Conservation (phyloP, 2,797 vertebrate genomes). For the Thunnus albacares region DNA sequence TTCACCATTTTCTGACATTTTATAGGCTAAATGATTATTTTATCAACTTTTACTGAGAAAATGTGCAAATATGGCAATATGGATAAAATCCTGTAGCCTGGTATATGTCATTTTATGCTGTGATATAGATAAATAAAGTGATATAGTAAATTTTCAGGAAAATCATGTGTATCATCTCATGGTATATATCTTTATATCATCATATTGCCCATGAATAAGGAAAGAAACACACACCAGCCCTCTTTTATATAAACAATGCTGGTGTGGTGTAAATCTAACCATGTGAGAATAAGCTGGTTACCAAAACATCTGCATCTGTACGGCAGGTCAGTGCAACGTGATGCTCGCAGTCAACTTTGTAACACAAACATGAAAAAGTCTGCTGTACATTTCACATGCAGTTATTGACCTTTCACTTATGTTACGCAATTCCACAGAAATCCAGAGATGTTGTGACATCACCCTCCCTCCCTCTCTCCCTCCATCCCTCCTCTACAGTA, state of each 20-base stretch:
- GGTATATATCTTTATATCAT: neutral
- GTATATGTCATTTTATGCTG: neutral
- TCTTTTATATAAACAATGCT: neutral
- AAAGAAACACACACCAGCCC: neutral
- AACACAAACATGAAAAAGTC: neutral
- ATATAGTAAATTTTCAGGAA: too few species aligned
- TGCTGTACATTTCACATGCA: neutral
- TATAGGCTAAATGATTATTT: too few species aligned
- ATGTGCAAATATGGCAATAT: too few species aligned
- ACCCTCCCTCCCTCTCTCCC: neutral
- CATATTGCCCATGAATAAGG: neutral
- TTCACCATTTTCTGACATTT: too few species aligned
- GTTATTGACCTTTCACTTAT: constrained; percentile 2
- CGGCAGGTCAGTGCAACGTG: neutral
- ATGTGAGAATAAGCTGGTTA: neutral
- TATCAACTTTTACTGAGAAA: too few species aligned
- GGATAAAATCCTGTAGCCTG: too few species aligned
- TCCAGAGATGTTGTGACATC: constrained; percentile 18
- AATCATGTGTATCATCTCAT: neutral
- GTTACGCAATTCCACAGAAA: constrained; percentile 26
- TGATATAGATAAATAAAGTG: too few species aligned
- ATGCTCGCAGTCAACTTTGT: neutral
- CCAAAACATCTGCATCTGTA: neutral
- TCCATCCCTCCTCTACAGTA: neutral
- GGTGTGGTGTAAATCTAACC: neutral